Evolutionary conservation across 2,113 vertebrate species (phyloP), one percentile per base, ranked within the genome.

Genomic region (Semnopithecus entellus): DNA sequence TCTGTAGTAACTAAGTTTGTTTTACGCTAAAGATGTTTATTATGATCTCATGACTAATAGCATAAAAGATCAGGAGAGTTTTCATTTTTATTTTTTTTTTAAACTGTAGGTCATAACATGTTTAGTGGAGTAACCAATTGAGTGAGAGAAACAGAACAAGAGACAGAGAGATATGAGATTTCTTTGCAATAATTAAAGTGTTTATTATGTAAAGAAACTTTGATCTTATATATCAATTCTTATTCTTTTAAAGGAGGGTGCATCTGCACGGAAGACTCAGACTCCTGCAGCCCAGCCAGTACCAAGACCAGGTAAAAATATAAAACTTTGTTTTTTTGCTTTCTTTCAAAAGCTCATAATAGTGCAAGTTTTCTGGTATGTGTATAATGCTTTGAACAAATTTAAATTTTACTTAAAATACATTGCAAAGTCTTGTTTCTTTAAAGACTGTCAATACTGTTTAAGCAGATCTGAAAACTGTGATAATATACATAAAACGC

Each of bases 231-330:
- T 84, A 17, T 92, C 57, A 38, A 40, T 91, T 86, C 87, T 98
- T 97, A 90, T 93, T 98, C 23, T 97, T 97, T 97, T 97, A 70
- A 97, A 99, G 99, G 99, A 99, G 99, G 99, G 99, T 95, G 99
- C 99, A 2, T 99, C 99, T 59, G 99, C 99, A 64, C 98, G 99
- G 43, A 99, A 99, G 98, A 99, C 99, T 85, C 99, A 99, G 97
- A 99, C 99, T 38, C 99, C 99, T 16, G 99, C 99, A 7, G 98
- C 99, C n/a, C 99, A 99, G 97, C 99, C 99, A 4, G 99, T 99
- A 66, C 99, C 99, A 70, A 99, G 99, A 94, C 99, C 99, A 99
- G 99, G 99, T 99, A 96, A 95, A 93, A 82, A 61, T 12, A 92
- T 12, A 57, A 55, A 84, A 59, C 12, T 87, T 23, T 52, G 73